phyloP scores from a whole-genome alignment of 2,888 invertebrate genomes.

The Julus scandinavius region DNA sequence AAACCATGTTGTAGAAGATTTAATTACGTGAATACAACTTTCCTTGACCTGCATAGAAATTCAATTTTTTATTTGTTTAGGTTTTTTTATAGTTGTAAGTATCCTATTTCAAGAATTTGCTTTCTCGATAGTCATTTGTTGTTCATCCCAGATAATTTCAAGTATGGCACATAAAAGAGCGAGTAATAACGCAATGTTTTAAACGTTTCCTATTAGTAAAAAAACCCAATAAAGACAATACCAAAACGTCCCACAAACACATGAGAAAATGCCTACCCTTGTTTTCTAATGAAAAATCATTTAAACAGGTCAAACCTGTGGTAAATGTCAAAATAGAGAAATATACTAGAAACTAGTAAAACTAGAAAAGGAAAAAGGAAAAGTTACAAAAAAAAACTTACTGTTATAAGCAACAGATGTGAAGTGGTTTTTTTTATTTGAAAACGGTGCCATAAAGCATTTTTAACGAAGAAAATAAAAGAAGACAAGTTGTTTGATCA shows the following conservation, averaged over 20 bases:
- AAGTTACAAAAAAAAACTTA: neutral
- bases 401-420: constrained; percentile 10
- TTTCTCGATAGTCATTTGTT: neutral
- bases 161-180: neutral
- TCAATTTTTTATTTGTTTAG: neutral
- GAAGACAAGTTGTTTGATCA: constrained; percentile 36
- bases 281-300: neutral
- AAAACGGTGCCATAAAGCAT: constrained; percentile 39
- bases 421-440: neutral
- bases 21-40: neutral
- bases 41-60: constrained; percentile 37
- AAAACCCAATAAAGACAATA: neutral
- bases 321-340: constrained; percentile 27
- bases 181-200: neutral
- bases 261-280: neutral
- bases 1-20: neutral
- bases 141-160: neutral
- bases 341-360: constrained; percentile 26
- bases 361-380: neutral
- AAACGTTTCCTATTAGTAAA: neutral
- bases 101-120: neutral
- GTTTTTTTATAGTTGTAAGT: neutral
- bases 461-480: constrained; percentile 25
- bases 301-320: constrained; percentile 22
- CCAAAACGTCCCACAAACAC: neutral